phyloP scores from a whole-genome alignment of 2,888 invertebrate species.

The Parnassius glacialis region DNA sequence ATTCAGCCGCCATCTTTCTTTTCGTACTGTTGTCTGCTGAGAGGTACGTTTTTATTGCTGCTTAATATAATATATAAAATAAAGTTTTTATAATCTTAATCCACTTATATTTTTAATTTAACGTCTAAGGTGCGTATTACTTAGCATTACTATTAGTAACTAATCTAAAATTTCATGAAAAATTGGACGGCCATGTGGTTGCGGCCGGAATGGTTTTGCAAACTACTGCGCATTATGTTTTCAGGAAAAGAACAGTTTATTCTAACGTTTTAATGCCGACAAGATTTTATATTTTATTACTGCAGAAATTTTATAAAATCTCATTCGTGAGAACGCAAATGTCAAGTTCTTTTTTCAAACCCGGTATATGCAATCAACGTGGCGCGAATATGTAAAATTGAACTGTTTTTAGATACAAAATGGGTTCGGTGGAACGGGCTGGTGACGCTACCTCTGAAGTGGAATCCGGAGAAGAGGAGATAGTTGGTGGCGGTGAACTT shows the following conservation, averaged over 20 bases:
- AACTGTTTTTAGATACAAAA: slow-evolving; percentile 66
- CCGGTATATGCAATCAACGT: slow-evolving; percentile 54
- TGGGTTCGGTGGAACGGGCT: slow-evolving; percentile 85
- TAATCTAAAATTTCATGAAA: slow-evolving; percentile 35
- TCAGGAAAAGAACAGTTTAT: slow-evolving; percentile 31
- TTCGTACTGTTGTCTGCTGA: slow-evolving; percentile 67
- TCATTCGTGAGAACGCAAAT: slow-evolving; percentile 25
- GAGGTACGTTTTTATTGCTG: slow-evolving; percentile 64
- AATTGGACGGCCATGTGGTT: slow-evolving; percentile 70
- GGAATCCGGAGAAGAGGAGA: slow-evolving; percentile 85
- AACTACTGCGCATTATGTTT: slow-evolving; percentile 75
- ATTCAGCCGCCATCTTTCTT: slow-evolving; percentile 73
- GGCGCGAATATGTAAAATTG: slow-evolving; percentile 53
- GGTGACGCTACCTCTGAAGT: slow-evolving; percentile 84
- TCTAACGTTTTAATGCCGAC: no score
- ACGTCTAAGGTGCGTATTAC: background rate
- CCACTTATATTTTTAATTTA: slow-evolving; percentile 6
- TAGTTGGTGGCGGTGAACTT: slow-evolving; percentile 75
- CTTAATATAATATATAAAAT: slow-evolving; percentile 44
- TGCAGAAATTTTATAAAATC: slow-evolving; percentile 26
- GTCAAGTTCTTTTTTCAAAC: slow-evolving; percentile 27
- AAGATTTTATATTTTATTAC: background rate
- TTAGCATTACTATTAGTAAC: slow-evolving; percentile 35
- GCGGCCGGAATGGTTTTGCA: slow-evolving; percentile 50
- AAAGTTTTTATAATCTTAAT: slow-evolving; percentile 36